A percentile compares a stretch with the other conserved stretches of the same genome.
These are phyloP conservation scores for Endomychus coccineus DNA, from an alignment of 2,888 invertebrate genomes.

Conservation along the genomic window DNA sequence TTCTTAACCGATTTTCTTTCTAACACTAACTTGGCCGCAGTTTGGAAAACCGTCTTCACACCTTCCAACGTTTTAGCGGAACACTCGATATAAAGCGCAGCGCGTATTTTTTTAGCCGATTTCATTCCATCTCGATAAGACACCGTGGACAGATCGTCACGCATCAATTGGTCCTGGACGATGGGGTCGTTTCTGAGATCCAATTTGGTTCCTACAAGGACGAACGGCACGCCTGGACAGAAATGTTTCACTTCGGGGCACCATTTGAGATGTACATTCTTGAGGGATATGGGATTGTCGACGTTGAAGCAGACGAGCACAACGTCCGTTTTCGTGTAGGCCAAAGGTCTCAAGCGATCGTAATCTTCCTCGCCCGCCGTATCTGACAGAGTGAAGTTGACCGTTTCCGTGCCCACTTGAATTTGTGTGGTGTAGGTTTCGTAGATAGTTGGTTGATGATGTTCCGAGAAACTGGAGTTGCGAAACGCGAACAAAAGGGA, in stretches of 20 bases:
- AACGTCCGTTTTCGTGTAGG: constrained; percentile 55
- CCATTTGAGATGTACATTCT: constrained; percentile 58
- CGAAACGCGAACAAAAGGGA: constrained; percentile 54
- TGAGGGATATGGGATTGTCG: constrained; percentile 53
- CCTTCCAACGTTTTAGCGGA: constrained; percentile 57
- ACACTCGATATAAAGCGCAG: constrained; percentile 54
- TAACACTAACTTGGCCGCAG: constrained; percentile 43
- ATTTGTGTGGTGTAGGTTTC: constrained; percentile 39
- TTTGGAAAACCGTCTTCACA: constrained; percentile 54
- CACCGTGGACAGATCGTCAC: constrained; percentile 50
- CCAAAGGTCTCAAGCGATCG: constrained; percentile 49
- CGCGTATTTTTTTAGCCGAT: constrained; percentile 52
- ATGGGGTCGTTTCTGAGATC: constrained; percentile 44
- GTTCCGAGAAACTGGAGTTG: constrained; percentile 55
- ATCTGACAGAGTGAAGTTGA: constrained; percentile 47
- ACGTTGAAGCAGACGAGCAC: constrained; percentile 58
- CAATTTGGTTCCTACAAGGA: constrained; percentile 56
- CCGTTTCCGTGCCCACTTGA: constrained; percentile 45
- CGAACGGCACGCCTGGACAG: constrained; percentile 55
- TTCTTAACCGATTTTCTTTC: not conserved
- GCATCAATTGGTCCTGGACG: constrained; percentile 41
- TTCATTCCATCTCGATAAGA: constrained; percentile 47
- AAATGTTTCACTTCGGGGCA: constrained; percentile 55
- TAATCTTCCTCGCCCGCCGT: constrained; percentile 55
- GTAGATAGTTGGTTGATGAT: constrained; percentile 48